Percentiles rank a stretch among this genome's conserved stretches.
These are phyloP conservation scores for Pterobdella sp. DNA, from an alignment of 2,888 invertebrate species.

Conservation along the genomic window DNA sequence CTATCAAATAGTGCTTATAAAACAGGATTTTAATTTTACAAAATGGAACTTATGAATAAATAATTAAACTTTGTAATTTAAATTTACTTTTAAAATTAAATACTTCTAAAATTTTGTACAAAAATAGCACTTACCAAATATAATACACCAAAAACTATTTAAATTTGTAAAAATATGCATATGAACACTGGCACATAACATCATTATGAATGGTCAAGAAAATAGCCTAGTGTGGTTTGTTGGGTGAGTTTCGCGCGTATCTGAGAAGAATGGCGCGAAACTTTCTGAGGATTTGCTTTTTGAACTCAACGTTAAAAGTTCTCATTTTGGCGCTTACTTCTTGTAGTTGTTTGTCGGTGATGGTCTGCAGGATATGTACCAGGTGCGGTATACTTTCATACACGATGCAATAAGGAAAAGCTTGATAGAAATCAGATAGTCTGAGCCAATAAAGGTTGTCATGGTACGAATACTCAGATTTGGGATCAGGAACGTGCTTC, in stretches of 20 bases:
- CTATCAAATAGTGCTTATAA: no score
- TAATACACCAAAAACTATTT: no score
- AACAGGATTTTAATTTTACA: no score
- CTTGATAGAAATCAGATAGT: conserved; percentile 7
- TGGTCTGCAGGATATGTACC: conserved; percentile 8
- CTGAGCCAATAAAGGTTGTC: neutral
- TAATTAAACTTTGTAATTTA: no score
- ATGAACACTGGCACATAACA: no score
- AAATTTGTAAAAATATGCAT: no score
- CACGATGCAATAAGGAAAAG: neutral
- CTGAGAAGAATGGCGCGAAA: conserved; percentile 5
- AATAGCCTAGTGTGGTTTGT: conserved; percentile 5
- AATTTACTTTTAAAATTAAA: no score
- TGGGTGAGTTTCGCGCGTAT: conserved; percentile 9
- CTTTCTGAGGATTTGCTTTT: conserved; percentile 6
- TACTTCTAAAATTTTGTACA: no score
- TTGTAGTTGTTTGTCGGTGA: neutral
- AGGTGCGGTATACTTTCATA: conserved; percentile 22
- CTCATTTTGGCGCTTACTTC: conserved; percentile 12
- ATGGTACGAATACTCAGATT: neutral
- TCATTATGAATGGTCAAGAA: no score
- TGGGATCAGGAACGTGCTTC: conserved; percentile 1
- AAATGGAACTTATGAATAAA: no score
- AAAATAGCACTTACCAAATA: no score
- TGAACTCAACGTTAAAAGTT: conserved; percentile 8